Conservation (phyloP, 2,797 vertebrate genomes). For the Buphagus erythrorhynchus region DNA sequence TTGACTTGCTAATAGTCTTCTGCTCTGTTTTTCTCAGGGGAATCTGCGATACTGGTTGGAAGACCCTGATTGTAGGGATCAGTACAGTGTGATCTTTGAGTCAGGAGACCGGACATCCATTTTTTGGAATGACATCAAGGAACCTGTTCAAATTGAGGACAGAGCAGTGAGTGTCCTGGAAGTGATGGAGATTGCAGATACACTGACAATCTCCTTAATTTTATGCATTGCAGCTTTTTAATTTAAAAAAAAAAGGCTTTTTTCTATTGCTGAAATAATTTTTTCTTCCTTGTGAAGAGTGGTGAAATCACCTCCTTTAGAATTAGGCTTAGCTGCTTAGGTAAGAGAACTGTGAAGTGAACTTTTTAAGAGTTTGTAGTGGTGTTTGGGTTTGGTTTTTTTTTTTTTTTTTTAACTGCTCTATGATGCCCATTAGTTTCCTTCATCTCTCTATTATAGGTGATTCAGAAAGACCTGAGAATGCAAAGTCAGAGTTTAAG, state of each 20-base stretch:
- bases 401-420: neutral
- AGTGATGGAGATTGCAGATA: neutral
- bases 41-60: constrained; percentile 98
- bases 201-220: neutral
- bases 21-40: constrained; percentile 77
- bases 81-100: constrained; percentile 98
- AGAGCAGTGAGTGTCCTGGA: constrained; percentile 86
- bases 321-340: neutral
- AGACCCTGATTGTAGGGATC: constrained; percentile 94
- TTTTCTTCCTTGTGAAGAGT: neutral
- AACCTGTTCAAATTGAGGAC: constrained; percentile 91
- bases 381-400: rapidly evolving
- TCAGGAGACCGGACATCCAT: constrained; percentile 94
- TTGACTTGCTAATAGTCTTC: neutral
- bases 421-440: neutral
- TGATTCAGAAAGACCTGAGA: constrained; percentile 27
- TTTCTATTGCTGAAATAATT: neutral
- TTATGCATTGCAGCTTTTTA: neutral
- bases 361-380: neutral
- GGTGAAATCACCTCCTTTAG: neutral
- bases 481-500: constrained; percentile 14
- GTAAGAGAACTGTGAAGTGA: neutral
- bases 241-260: neutral
- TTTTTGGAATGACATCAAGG: constrained; percentile 94
- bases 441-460: neutral